Evolutionary conservation across 2,113 vertebrate species (phyloP), one percentile per base, ranked within the genome.

Genomic region (Oncorhynchus masou): DNA sequence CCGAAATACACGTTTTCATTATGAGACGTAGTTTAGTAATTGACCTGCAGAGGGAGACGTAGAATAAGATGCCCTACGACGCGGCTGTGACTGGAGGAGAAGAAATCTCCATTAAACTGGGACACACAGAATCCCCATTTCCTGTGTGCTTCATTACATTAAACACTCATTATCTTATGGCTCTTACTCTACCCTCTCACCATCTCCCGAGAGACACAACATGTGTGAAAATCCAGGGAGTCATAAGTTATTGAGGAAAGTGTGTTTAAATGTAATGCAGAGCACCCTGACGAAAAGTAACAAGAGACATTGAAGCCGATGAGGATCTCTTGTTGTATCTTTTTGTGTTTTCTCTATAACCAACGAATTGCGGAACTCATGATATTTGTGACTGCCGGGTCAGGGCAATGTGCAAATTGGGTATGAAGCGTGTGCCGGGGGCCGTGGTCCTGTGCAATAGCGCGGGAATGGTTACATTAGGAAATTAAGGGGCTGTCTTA

Each of bases 1-100:
- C 51, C 51, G 5, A 54, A 54, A 54, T 19, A 54, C 39, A 11
- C 1, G 8, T 45, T 45, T 45, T 54, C 15, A 19, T 19, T 54
- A 54, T 54, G 15, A 54, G 51, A 54, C 16, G 4, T 19, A 54
- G 16, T 90, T 79, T 79, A 60, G 69, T 66, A 7, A 78, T 68
- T 75, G 72, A 69, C 84, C 92, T 86, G 87, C 82, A 92, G 92
- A 88, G 90, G 90, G 89, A 73, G 90, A 82, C 84, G 87, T 83
- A 91, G 86, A 86, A 81, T 76, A 82, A 83, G 74, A 74, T 81
- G 80, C 29, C 9, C 39, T 45, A 45, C 9, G 48, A 7, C 0
- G 22, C 13, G 34, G 16, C 31, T 45, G 4, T 3, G 31, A 62
- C 29, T 48, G 5, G 45, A 66, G 11, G 25, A 66, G 19, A 45